Base-by-base conservation (phyloP, 2,113 vertebrate genomes). In the Antennarius striatus region DNA sequence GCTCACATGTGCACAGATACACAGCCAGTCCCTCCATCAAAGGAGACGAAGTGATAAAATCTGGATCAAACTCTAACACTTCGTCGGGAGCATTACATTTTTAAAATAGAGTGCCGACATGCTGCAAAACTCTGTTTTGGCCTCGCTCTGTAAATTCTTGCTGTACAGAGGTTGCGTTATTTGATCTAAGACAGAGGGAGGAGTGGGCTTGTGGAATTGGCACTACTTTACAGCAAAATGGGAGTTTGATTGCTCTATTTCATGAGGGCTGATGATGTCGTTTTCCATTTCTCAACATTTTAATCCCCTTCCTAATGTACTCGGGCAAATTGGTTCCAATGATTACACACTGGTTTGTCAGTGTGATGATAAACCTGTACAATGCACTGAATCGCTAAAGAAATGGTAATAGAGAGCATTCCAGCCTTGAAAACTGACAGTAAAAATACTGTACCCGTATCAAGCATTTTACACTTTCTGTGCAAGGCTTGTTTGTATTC, bases 221-320 rank as follows among this genome's bases (percentile, higher is more conserved):
- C 42, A 40, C 32, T 46, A 60, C 68, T 84, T 82, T 79, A 63
- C 32, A 75, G 77, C 54, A 76, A 59, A 86, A 87, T 78, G 77
- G 52, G 68, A 74, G 50, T 83, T 74, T 86, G 79, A 87, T 84
- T 80, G 81, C 81, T 86, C 73, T 52, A 82, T 81, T 83, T 87
- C 80, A 81, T 42, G 5, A 70, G 57, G 68, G 72, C 51, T 49
- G 63, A 65, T 76, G 75, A 80, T 69, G 65, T 59, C 62, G 63
- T 81, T 73, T 75, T 56, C 70, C 57, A 77, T 84, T 81, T 75
- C 58, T 71, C 68, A 77, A 85, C 75, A 83, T 82, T 87, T 79
- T 85, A 89, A 86, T 87, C 79, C 77, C 74, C 8, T 45, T 77
- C 36, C 84, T 83, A 86, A 88, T 85, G 73, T 78, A 78, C 75